These are phyloP conservation scores for Poeciliopsis occidentalis DNA, from an alignment of 2,113 vertebrate species.

Conservation along the genomic window DNA sequence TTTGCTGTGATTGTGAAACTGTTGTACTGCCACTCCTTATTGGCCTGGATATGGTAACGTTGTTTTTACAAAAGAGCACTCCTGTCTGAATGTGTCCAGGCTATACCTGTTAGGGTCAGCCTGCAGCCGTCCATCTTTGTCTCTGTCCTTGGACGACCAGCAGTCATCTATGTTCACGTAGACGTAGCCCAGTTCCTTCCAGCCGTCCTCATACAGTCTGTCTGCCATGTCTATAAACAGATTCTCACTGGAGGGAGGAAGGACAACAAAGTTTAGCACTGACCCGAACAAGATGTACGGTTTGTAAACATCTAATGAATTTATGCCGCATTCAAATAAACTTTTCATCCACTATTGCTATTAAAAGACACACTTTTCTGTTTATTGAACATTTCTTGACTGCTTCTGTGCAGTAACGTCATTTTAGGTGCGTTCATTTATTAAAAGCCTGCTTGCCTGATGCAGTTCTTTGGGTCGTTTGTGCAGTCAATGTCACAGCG, in stretches of 20 bases:
- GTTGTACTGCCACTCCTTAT: conserved; percentile 31
- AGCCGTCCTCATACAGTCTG: conserved; percentile 82
- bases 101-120: conserved; percentile 82
- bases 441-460: conserved; percentile 80
- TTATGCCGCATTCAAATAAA: background rate
- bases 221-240: conserved; percentile 94
- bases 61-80: background rate
- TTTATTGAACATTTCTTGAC: background rate
- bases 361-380: background rate
- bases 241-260: conserved; percentile 57
- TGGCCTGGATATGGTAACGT: background rate
- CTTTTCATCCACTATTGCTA: background rate
- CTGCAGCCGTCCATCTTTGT: conserved; percentile 79
- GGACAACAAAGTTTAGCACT: background rate
- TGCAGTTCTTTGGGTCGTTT: conserved; percentile 88
- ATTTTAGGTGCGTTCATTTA: background rate
- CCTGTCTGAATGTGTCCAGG: background rate
- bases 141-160: conserved; percentile 87
- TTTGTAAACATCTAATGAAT: too few species aligned
- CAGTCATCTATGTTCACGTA: conserved; percentile 96
- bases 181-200: conserved; percentile 79
- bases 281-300: background rate
- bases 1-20: conserved; percentile 3
- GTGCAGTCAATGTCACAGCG: conserved; percentile 89
- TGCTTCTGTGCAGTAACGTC: background rate